Percentiles rank a stretch among this genome's conserved stretches.
Evolutionary conservation across 2,888 invertebrate species (phyloP).

Genomic region (Hemistola chrysoprasaria): DNA sequence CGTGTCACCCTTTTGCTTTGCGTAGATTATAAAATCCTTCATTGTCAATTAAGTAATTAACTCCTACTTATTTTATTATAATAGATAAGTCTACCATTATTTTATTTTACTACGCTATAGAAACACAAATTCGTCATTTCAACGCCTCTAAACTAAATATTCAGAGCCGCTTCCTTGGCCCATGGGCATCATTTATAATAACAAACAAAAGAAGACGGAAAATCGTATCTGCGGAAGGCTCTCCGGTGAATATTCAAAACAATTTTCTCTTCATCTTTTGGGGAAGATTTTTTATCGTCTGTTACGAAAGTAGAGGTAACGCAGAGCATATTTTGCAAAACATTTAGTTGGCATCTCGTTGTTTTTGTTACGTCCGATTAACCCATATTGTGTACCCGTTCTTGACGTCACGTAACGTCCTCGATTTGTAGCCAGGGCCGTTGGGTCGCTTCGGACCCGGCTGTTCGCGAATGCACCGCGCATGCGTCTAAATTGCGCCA

Average conservation of each 20-base stretch:
- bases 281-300: conserved; percentile 51
- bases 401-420: conserved; percentile 79
- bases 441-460: conserved; percentile 70
- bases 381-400: conserved; percentile 70
- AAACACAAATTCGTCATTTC: conserved; percentile 24
- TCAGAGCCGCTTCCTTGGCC: conserved; percentile 34
- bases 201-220: conserved; percentile 40
- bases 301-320: conserved; percentile 44
- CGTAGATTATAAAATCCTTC: too few species aligned
- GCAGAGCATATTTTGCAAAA: neutral
- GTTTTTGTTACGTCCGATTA: conserved; percentile 72
- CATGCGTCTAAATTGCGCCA: conserved; percentile 80
- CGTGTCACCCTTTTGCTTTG: conserved; percentile 2
- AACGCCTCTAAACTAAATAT: conserved; percentile 40
- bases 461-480: conserved; percentile 65
- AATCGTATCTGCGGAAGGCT: conserved; percentile 38
- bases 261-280: conserved; percentile 37
- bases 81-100: too few species aligned
- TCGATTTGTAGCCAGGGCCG: conserved; percentile 76
- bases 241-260: conserved; percentile 56
- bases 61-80: too few species aligned
- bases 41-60: too few species aligned
- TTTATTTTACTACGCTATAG: conserved; percentile 15
- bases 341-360: conserved; percentile 42
- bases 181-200: conserved; percentile 41